Conservation (phyloP, 2,888 invertebrate species). For the Lasioglossum vierecki region DNA sequence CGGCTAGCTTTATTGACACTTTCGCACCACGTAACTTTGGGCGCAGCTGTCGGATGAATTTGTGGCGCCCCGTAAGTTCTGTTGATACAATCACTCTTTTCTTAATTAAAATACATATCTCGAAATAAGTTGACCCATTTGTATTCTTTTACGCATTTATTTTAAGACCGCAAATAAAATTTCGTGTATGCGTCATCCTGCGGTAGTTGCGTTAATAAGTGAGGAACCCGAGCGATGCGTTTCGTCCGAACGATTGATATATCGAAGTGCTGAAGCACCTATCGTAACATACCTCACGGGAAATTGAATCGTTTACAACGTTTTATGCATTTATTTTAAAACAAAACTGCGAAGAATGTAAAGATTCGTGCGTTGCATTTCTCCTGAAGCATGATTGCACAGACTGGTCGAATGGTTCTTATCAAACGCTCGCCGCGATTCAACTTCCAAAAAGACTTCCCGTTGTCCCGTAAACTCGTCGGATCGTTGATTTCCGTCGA, state of each 20-base stretch:
- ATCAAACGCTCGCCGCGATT: background rate
- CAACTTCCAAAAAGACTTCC: background rate
- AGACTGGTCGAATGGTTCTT: too few relatives aligned
- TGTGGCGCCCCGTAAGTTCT: too few relatives aligned
- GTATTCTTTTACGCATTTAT: background rate
- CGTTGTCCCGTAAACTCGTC: background rate
- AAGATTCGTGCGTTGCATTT: too few relatives aligned
- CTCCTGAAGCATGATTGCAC: too few relatives aligned
- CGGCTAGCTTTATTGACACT: constrained; percentile 37
- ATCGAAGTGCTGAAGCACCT: too few relatives aligned
- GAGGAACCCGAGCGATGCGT: too few relatives aligned
- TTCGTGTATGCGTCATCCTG: background rate
- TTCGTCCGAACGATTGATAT: too few relatives aligned
- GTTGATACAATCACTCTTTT: background rate
- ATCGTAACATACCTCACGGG: too few relatives aligned
- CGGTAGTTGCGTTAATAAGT: too few relatives aligned
- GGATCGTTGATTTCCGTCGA: background rate
- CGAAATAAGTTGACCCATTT: background rate
- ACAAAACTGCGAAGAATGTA: too few relatives aligned
- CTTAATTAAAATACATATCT: background rate
- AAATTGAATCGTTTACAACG: too few relatives aligned
- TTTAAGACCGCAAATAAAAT: background rate
- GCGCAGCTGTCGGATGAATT: background rate
- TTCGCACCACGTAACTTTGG: background rate
- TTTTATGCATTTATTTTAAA: too few relatives aligned